These are phyloP conservation scores for Bombus vancouverensis DNA, from an alignment of 1,140 invertebrate species.

Conservation along the genomic window DNA sequence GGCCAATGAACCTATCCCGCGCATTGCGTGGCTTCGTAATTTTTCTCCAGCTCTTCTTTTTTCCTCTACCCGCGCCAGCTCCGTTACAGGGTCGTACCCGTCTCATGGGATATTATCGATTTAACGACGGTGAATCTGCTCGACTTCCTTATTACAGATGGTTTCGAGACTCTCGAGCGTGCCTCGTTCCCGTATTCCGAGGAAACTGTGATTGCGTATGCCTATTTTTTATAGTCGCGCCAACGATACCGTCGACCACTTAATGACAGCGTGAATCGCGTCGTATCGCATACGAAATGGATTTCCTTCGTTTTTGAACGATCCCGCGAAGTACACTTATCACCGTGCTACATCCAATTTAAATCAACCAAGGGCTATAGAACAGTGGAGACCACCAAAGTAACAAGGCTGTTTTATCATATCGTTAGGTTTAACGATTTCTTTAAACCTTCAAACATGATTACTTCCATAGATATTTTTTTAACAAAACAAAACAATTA, in stretches of 20 bases:
- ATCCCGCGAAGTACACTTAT: no score
- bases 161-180: conserved; percentile 37
- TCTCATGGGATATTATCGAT: conserved; percentile 73
- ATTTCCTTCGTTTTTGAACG: neutral
- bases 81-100: conserved; percentile 18
- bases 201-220: conserved; percentile 13
- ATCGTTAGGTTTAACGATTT: neutral
- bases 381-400: neutral
- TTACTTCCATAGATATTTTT: neutral
- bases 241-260: neutral
- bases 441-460: neutral
- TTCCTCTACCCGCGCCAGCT: neutral
- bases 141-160: conserved; percentile 53
- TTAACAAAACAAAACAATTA: neutral
- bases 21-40: conserved; percentile 7
- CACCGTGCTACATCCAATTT: neutral
- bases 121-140: conserved; percentile 62
- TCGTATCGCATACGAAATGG: neutral
- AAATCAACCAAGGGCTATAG: neutral
- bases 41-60: neutral
- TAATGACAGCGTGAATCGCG: conserved; percentile 7
- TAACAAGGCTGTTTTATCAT: neutral
- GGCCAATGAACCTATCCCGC: conserved; percentile 16
- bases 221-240: neutral
- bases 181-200: neutral